phyloP scores from a whole-genome alignment of 2,888 invertebrate species.

The Psylliodes chrysocephalus region DNA sequence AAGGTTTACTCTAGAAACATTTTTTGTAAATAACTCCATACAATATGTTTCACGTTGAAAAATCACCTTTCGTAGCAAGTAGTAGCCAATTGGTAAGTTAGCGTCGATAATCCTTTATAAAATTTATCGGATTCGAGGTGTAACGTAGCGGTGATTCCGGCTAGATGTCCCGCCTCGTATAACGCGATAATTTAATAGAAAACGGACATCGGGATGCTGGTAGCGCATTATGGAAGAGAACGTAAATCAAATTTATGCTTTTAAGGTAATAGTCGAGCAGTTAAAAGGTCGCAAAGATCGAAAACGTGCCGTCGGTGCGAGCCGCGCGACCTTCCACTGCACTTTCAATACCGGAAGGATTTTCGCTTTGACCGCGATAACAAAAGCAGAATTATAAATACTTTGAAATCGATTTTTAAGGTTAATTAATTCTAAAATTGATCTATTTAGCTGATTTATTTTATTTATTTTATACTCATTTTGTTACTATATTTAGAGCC shows the following conservation, averaged over 20 bases:
- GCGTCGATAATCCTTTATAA: background rate
- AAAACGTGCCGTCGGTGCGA: conserved; percentile 22
- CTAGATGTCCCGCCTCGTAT: conserved; percentile 2
- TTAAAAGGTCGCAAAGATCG: conserved; percentile 41
- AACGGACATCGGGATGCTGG: conserved; percentile 35
- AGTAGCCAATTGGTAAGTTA: background rate
- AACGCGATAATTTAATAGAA: conserved; percentile 37
- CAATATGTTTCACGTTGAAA: background rate
- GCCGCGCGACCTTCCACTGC: background rate
- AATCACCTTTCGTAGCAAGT: no score
- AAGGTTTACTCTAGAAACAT: no score
- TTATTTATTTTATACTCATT: no score
- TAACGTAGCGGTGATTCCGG: conserved; percentile 7
- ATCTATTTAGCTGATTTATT: no score
- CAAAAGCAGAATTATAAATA: no score
- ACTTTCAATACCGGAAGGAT: no score
- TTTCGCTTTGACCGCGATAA: no score
- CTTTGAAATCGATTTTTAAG: no score
- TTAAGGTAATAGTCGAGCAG: conserved; percentile 40
- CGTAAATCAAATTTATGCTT: conserved; percentile 41
- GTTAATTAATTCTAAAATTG: no score
- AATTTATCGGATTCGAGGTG: conserved; percentile 12
- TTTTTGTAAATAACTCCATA: no score
- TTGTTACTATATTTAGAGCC: no score
- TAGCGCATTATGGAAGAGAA: conserved; percentile 34